Percentiles rank a stretch among this genome's conserved stretches.
phyloP scores from a whole-genome alignment of 92 coral and sea anemone species.

The Epizoanthus rinbou region DNA sequence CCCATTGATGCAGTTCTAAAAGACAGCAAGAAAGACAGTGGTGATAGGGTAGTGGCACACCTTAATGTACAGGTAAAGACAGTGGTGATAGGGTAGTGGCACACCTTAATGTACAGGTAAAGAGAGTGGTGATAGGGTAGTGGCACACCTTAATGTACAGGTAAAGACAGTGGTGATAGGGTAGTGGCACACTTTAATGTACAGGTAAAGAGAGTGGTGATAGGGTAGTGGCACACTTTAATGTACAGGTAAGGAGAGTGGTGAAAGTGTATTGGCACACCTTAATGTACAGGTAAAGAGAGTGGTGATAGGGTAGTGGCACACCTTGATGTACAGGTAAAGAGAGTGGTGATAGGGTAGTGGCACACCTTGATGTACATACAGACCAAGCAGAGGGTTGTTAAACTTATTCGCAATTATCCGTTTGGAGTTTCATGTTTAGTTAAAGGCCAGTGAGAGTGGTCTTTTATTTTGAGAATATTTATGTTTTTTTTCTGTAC shows the following conservation, averaged over 20 bases:
- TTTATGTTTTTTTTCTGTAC: neutral
- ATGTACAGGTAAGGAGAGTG: constrained; percentile 65
- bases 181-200: constrained; percentile 48
- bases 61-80: constrained; percentile 92
- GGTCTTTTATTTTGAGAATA: neutral
- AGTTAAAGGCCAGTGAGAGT: no score
- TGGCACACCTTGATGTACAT: constrained; percentile 25
- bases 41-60: constrained; percentile 96
- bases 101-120: constrained; percentile 6
- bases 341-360: constrained; percentile 45
- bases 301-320: no score
- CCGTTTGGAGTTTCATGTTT: no score
- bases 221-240: constrained; percentile 45
- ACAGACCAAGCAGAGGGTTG: constrained; percentile 27
- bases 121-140: constrained; percentile 47
- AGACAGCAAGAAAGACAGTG: constrained; percentile 88
- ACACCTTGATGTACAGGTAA: neutral
- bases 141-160: constrained; percentile 46
- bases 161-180: constrained; percentile 47
- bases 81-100: no score
- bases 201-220: constrained; percentile 54
- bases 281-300: constrained; percentile 90
- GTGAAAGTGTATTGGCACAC: constrained; percentile 94
- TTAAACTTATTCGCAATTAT: no score
- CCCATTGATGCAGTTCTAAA: constrained; percentile 91